Evolutionary conservation across 2,888 invertebrate species (phyloP).

Genomic region (Ctenicera cuprea): DNA sequence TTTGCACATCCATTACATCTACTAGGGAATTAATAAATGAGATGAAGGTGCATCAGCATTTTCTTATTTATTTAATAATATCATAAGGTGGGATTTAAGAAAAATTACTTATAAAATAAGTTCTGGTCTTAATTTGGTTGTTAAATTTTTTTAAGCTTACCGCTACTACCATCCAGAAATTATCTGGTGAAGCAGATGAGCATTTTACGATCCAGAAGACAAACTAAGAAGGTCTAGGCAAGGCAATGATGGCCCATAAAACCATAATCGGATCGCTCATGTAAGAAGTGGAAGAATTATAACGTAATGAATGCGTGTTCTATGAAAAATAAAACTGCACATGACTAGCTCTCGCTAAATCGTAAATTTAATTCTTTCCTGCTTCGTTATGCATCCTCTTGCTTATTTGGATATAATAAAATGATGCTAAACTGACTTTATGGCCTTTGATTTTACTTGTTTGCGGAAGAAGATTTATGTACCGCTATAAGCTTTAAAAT

Average conservation of each 20-base stretch:
- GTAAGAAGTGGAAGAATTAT: conserved; percentile 41
- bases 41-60: conserved; percentile 32
- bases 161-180: conserved; percentile 16
- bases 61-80: conserved; percentile 6
- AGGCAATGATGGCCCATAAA: conserved; percentile 41
- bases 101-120: too few relatives aligned
- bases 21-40: conserved; percentile 27
- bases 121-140: background rate
- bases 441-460: background rate
- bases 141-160: background rate
- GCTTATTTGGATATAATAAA: conserved; percentile 15
- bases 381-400: conserved; percentile 22
- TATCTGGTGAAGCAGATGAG: conserved; percentile 32
- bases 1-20: conserved; percentile 27
- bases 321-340: conserved; percentile 36
- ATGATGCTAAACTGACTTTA: background rate
- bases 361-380: conserved; percentile 34
- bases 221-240: conserved; percentile 31
- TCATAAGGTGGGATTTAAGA: background rate
- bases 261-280: conserved; percentile 36
- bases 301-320: conserved; percentile 42
- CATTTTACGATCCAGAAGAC: conserved; percentile 33
- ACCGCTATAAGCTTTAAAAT: too few relatives aligned
- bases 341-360: conserved; percentile 24
- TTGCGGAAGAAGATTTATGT: background rate